phyloP scores from a whole-genome alignment of 1,140 invertebrate genomes.

The Ditylenchus dipsaci region DNA sequence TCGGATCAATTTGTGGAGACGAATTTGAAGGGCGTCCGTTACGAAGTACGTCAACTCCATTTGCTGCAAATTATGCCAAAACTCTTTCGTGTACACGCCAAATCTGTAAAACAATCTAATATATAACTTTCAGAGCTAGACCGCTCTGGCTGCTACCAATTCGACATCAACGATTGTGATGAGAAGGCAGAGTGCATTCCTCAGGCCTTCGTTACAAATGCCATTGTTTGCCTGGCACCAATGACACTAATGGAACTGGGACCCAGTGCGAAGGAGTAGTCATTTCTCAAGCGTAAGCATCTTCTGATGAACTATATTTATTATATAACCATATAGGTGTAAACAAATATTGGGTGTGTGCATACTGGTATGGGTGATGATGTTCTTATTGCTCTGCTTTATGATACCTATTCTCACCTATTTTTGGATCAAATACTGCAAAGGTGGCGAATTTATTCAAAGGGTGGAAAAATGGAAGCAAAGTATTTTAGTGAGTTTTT shows the following conservation, averaged over 20 bases:
- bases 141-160: conserved; percentile 31
- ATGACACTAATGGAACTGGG: conserved; percentile 19
- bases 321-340: conserved; percentile 27
- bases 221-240: conserved; percentile 36
- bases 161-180: conserved; percentile 41
- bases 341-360: conserved; percentile 40
- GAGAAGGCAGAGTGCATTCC: conserved; percentile 37
- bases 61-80: too few relatives aligned
- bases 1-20: too few relatives aligned
- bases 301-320: neutral
- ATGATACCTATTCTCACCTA: conserved; percentile 3
- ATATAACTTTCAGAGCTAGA: conserved; percentile 22
- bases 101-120: too few relatives aligned
- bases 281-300: conserved; percentile 11
- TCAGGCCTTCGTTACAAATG: conserved; percentile 39
- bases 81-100: too few relatives aligned
- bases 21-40: too few relatives aligned
- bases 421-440: conserved; percentile 19
- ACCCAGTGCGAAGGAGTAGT: conserved; percentile 14
- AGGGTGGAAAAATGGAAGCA: neutral
- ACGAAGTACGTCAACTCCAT: too few relatives aligned
- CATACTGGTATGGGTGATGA: conserved; percentile 41
- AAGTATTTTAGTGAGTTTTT: neutral
- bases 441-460: neutral
- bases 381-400: conserved; percentile 32